Evolutionary conservation across 2,113 vertebrate genomes (phyloP), one percentile per base, ranked within the genome.

Genomic region (Lontra canadensis): DNA sequence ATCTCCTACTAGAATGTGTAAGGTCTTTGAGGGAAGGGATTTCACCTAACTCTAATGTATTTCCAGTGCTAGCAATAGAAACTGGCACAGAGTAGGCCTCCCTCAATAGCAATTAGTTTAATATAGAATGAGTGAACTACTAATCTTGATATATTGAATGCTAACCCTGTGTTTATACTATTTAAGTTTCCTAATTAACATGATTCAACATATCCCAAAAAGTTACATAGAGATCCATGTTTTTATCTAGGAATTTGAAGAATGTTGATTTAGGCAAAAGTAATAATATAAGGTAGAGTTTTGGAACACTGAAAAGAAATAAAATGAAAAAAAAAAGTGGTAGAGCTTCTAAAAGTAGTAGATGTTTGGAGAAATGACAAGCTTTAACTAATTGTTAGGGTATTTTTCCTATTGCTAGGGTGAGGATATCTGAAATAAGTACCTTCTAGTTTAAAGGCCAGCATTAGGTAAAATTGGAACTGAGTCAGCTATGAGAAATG

Each of bases 111-210:
- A 31, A 85, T 79, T 71, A 81, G 13, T 87, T 79, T 87, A 96
- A 92, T 94, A 84, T 63, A 39, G 42, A 90, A 92, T 80, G 42
- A 83, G 14, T 55, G 18, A 96, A 69, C 71, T 82, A 39, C 67
- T 80, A 88, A 39, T 63, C 25, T 90, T 79, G 87, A 67, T 88
- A 67, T 94, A 42, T 55, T 76, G 39, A 89, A 17, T 96, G 25
- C 29, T 92, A 86, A 85, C 9, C 3, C 55, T 88, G 6, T 55
- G 4, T 82, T 65, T 91, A 25, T 87, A 76, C 47, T 96, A 59
- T 89, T 93, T 96, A 59, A 89, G 42, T 96, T 96, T 96, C 42
- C 74, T 96, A 81, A 25, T 92, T 47, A 95, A 76, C 49, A 57
- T 88, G 69, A 86, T 95, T 89, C 18, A 80, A 4, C 65, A 63